Evolutionary conservation across 2,113 vertebrate species (phyloP).

Genomic region (Atherinomorus stipes): DNA sequence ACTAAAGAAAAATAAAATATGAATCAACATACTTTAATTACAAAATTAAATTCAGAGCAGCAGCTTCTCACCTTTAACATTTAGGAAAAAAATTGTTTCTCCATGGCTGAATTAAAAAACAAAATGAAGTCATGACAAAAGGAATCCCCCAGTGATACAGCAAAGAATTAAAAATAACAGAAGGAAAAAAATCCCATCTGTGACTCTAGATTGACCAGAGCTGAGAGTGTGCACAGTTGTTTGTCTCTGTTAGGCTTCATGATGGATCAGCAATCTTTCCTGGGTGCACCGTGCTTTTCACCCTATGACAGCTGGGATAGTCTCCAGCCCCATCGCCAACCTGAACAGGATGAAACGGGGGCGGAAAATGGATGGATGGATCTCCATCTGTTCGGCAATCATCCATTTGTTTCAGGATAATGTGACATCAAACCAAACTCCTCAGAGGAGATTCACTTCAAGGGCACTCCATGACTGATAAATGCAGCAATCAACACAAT

Average conservation of each 20-base stretch:
- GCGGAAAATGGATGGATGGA: background rate
- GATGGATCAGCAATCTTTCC: background rate
- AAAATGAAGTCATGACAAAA: constrained; percentile 26
- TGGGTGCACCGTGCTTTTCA: background rate
- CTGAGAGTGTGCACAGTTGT: background rate
- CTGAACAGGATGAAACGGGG: background rate
- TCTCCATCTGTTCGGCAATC: constrained; percentile 36
- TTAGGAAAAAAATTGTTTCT: constrained; percentile 11
- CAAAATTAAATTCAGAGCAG: constrained; percentile 3
- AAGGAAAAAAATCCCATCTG: constrained; percentile 5
- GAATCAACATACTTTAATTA: background rate
- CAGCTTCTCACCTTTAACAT: constrained; percentile 2
- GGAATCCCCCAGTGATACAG: background rate
- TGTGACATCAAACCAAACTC: constrained; percentile 15
- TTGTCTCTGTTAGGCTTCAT: background rate
- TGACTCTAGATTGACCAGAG: background rate
- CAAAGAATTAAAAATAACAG: constrained; percentile 21
- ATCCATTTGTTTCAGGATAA: background rate
- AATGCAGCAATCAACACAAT: background rate
- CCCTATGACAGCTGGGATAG: background rate
- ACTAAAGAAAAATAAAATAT: background rate
- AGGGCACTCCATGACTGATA: constrained; percentile 1
- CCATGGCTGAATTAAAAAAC: constrained; percentile 21
- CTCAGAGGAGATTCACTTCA: constrained; percentile 9
- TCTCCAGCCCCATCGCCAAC: background rate